phyloP scores from a whole-genome alignment of 2,888 invertebrate species.

The Polyommatus icarus region DNA sequence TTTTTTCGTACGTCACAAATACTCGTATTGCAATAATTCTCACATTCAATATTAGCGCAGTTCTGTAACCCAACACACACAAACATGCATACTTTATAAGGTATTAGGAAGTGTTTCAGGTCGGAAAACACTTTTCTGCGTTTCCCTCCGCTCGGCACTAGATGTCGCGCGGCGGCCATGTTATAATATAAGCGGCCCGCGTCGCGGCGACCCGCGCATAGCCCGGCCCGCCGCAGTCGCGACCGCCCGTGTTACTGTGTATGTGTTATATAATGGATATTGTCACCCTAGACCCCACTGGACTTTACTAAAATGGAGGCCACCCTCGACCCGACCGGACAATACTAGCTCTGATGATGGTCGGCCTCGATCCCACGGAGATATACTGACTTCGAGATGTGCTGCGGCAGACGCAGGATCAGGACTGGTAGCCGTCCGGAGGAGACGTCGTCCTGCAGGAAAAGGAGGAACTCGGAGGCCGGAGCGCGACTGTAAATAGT shows the following conservation, averaged over 20 bases:
- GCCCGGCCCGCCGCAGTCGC: constrained; percentile 62
- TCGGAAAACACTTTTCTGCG: constrained; percentile 50
- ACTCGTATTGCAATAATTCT: background rate
- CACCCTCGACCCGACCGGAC: constrained; percentile 71
- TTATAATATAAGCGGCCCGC: constrained; percentile 65
- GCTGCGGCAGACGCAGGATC: constrained; percentile 72
- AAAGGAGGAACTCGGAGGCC: constrained; percentile 61
- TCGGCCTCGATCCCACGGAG: constrained; percentile 73
- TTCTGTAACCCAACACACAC: background rate
- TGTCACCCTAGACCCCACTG: constrained; percentile 71
- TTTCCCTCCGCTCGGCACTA: constrained; percentile 61
- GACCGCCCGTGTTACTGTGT: constrained; percentile 55
- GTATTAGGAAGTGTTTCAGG: constrained; percentile 32
- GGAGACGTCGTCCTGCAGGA: constrained; percentile 74
- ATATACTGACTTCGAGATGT: constrained; percentile 72
- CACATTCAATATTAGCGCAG: background rate
- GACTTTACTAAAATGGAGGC: constrained; percentile 70
- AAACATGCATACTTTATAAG: background rate
- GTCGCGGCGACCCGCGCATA: constrained; percentile 60
- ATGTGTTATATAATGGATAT: constrained; percentile 69
- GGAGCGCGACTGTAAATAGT: constrained; percentile 67
- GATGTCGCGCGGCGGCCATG: constrained; percentile 60
- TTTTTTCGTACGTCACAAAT: too few relatives aligned
- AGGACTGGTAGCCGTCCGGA: constrained; percentile 68
- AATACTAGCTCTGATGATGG: constrained; percentile 64